phyloP scores from a whole-genome alignment of 2,888 invertebrate genomes.

The Dysmachus trigonus region DNA sequence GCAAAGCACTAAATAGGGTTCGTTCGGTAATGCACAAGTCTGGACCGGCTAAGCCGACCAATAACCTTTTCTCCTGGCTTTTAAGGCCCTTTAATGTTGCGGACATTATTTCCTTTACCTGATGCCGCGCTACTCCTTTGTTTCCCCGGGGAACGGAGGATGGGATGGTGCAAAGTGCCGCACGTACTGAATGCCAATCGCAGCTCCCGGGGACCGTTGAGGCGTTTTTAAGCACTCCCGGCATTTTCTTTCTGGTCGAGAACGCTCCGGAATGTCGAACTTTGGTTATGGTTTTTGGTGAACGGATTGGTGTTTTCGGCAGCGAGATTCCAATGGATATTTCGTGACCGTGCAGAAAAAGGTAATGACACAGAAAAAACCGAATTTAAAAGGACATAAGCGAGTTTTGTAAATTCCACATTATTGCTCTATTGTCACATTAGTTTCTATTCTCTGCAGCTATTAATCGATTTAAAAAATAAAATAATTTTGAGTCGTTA shows the following conservation, averaged over 20 bases:
- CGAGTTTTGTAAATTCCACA: neutral
- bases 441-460: neutral
- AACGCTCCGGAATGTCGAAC: constrained; percentile 45
- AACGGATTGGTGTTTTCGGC: constrained; percentile 17
- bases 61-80: constrained; percentile 41
- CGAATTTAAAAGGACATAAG: neutral
- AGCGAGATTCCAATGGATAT: neutral
- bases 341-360: constrained; percentile 22
- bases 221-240: constrained; percentile 10
- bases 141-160: neutral
- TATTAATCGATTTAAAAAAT: neutral
- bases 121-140: constrained; percentile 18
- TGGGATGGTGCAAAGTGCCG: neutral
- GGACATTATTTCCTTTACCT: constrained; percentile 46
- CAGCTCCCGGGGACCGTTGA: neutral
- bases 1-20: constrained; percentile 39
- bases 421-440: neutral
- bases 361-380: constrained; percentile 10
- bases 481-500: neutral
- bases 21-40: constrained; percentile 39
- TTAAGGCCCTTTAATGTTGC: constrained; percentile 46
- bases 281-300: constrained; percentile 37
- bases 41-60: constrained; percentile 37
- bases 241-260: constrained; percentile 31
- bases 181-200: constrained; percentile 30